phyloP scores from a whole-genome alignment of 2,113 vertebrate genomes.

The Chloropsis hardwickii region DNA sequence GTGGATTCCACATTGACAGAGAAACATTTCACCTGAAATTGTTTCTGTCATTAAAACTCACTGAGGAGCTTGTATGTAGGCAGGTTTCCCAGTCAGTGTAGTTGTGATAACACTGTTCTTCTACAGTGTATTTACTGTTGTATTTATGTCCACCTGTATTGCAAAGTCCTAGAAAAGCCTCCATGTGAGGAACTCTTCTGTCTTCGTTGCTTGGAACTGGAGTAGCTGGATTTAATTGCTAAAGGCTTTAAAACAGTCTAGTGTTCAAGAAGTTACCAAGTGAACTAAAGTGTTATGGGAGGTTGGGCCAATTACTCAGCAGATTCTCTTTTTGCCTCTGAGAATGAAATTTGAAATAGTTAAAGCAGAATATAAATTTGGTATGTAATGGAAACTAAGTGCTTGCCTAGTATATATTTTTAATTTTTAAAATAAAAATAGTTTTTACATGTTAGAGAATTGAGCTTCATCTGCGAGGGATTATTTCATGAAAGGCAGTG shows the following conservation, averaged over 20 bases:
- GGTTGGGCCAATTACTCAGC: not conserved
- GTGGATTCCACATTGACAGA: not conserved
- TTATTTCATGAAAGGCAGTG: not conserved
- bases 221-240: not conserved
- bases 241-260: not conserved
- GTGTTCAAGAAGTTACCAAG: not conserved
- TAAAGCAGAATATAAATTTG: not conserved
- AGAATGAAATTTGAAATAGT: not conserved
- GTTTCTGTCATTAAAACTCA: not conserved
- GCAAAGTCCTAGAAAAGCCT: not conserved
- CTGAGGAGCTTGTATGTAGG: not conserved
- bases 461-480: not conserved
- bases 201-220: not conserved
- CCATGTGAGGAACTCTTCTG: not conserved
- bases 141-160: not conserved
- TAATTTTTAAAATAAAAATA: not conserved
- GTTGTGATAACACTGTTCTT: not conserved
- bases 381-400: not conserved
- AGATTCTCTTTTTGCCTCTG: not conserved
- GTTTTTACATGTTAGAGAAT: not conserved
- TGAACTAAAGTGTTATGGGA: not conserved
- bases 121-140: not conserved
- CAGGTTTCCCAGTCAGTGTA: not conserved
- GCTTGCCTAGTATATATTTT: not conserved
- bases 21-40: not conserved